These are phyloP conservation scores for Gymnopithys bicolor DNA, from an alignment of 2,797 vertebrate genomes.

Conservation along the genomic window DNA sequence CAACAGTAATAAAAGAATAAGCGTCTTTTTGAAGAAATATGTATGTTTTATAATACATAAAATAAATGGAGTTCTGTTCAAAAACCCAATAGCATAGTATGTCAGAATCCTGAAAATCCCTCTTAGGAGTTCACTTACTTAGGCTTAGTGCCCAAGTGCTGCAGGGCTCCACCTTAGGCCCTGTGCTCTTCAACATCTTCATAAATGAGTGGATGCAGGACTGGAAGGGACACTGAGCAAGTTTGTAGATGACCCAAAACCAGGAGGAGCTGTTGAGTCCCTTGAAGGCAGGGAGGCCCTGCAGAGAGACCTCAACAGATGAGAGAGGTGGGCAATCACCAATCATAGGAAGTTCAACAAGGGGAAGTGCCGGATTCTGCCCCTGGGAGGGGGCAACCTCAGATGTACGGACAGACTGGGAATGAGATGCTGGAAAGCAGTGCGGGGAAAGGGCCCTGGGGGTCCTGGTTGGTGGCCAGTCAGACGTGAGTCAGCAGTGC, in stretches of 20 bases:
- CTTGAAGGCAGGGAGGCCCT: neutral
- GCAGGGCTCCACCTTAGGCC: neutral
- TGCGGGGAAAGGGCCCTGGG: neutral
- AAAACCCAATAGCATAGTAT: neutral
- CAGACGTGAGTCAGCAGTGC: neutral
- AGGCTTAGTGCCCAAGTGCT: neutral
- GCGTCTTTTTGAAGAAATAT: neutral
- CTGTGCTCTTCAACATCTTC: neutral
- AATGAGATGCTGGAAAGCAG: neutral
- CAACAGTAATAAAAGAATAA: neutral
- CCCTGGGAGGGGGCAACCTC: neutral
- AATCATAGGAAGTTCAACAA: neutral
- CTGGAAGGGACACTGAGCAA: neutral
- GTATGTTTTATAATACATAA: neutral
- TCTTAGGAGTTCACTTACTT: neutral
- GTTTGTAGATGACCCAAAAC: neutral
- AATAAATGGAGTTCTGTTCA: neutral
- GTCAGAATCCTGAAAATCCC: slow-evolving; percentile 1
- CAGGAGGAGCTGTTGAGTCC: neutral
- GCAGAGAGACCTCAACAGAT: neutral
- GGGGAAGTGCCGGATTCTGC: neutral
- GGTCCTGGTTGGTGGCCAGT: neutral
- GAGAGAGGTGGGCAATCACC: neutral
- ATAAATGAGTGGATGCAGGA: neutral
- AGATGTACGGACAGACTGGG: neutral